A percentile compares a stretch with the other conserved stretches of the same genome.
Evolutionary conservation across 2,797 vertebrate species (phyloP).

Genomic region (Gymnothorax javanicus): DNA sequence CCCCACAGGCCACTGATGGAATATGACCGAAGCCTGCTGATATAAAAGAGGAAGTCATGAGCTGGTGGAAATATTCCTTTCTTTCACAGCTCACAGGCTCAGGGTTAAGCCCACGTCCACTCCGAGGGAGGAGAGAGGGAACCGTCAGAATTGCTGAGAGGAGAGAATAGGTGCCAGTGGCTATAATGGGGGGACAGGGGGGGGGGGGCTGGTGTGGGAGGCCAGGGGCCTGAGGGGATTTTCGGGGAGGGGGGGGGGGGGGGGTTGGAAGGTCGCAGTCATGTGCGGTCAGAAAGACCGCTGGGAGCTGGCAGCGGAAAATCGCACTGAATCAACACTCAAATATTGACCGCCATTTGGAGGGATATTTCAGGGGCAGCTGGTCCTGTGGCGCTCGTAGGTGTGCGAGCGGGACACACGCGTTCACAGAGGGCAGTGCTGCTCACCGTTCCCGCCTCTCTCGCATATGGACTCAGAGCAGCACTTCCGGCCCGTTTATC

Average conservation of each 20-base stretch:
- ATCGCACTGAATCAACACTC: background rate
- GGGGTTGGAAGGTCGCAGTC: background rate
- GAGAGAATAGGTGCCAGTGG: background rate
- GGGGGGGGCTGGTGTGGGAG: background rate
- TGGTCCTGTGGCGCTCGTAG: background rate
- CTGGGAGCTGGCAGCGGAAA: background rate
- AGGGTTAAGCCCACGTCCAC: background rate
- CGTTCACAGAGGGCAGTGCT: background rate
- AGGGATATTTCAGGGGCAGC: constrained; percentile 6
- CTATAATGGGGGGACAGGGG: background rate
- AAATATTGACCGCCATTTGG: constrained; percentile 16
- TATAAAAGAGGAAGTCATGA: background rate
- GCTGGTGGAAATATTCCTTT: background rate
- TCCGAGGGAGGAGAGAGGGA: background rate
- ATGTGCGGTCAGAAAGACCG: background rate
- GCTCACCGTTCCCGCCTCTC: background rate
- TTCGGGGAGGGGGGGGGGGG: background rate
- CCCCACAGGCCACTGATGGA: background rate
- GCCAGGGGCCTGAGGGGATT: too few species aligned
- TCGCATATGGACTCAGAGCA: background rate
- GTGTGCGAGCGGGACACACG: background rate
- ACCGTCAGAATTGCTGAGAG: background rate
- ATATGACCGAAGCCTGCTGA: background rate
- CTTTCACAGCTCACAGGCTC: background rate
- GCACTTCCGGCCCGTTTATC: background rate